Base-by-base conservation (phyloP, 2,113 vertebrate species). In the Clupea harengus region DNA sequence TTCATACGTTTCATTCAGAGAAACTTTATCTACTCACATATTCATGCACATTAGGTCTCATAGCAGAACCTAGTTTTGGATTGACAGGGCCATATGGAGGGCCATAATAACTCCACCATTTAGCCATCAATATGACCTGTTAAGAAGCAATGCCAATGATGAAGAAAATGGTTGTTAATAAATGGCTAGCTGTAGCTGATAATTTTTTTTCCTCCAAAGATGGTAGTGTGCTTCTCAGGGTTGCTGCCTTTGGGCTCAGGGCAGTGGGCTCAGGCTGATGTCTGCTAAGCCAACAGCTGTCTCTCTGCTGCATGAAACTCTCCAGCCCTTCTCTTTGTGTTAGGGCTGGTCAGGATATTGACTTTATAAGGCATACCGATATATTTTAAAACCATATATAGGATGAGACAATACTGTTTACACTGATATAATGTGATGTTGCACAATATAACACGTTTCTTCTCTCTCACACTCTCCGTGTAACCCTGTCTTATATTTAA, bases 281-380 rank as follows among this genome's bases (percentile, higher is more conserved):
- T 32, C 72, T 25, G 64, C 64, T 67, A 28, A 67, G 64, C 64
- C 64, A n/a, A 67, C 64, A 28, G 64, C 64, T 67, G 54, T 60
- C 64, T 67, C 64, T 25, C 64, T 28, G 60, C 22, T 64, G 60
- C 60, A n/a, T 8, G 22, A 64, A 25, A 64, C 25, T 5, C 60
- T 64, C n/a, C 64, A 25, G 2, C 8, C 64, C 9, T 25, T 67
- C 64, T 25, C n/a, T 67, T n/a, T 39, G 39, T 39, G 39, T 39
- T 39, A 39, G 39, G 39, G 2, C 39, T 39, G 39, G 39, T 39
- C 39, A 39, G 39, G 1, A 39, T 39, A 39, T 39, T 39, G 39
- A 39, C 39, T 39, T 39, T 39, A 39, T 39, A 39, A 39, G n/a
- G n/a, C n/a, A n/a, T n/a, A n/a, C n/a, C n/a, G n/a, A n/a, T n/a